Evolutionary conservation across 2,113 vertebrate genomes (phyloP).

Genomic region (zebrafish (Danio rerio)): DNA sequence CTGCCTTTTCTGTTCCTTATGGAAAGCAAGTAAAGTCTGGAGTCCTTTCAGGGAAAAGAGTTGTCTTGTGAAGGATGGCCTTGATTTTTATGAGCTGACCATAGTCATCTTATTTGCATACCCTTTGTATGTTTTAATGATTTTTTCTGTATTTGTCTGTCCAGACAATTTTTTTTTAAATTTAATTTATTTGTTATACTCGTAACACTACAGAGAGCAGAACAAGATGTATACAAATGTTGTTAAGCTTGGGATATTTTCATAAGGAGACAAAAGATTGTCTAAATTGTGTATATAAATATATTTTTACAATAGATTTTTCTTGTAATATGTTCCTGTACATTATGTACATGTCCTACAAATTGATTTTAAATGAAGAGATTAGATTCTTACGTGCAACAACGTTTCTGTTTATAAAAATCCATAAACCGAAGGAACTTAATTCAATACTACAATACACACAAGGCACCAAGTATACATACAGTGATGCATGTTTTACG

Average conservation of each 20-base stretch:
- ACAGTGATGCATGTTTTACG: conserved; percentile 43
- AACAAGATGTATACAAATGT: conserved; percentile 57
- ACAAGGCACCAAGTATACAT: conserved; percentile 34
- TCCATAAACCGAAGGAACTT: conserved; percentile 28
- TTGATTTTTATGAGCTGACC: conserved; percentile 56
- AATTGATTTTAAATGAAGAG: conserved; percentile 43
- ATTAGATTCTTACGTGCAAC: conserved; percentile 41
- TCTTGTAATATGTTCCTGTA: conserved; percentile 58
- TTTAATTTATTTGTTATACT: conserved; percentile 60
- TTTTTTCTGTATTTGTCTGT: conserved; percentile 48
- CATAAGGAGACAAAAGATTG: conserved; percentile 55
- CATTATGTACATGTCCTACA: conserved; percentile 41
- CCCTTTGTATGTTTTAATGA: conserved; percentile 50
- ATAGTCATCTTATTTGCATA: conserved; percentile 54
- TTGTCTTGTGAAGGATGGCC: conserved; percentile 50
- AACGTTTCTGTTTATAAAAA: conserved; percentile 39
- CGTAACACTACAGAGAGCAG: conserved; percentile 62
- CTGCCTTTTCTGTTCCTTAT: conserved; percentile 52
- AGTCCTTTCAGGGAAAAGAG: conserved; percentile 54
- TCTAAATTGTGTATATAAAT: conserved; percentile 59
- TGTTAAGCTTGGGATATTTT: conserved; percentile 59
- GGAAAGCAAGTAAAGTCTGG: conserved; percentile 54
- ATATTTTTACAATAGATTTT: conserved; percentile 58
- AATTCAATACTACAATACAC: conserved; percentile 25
- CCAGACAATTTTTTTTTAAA: conserved; percentile 39